Conservation (phyloP, 2,888 invertebrate species). For the Heliconius ismenius region DNA sequence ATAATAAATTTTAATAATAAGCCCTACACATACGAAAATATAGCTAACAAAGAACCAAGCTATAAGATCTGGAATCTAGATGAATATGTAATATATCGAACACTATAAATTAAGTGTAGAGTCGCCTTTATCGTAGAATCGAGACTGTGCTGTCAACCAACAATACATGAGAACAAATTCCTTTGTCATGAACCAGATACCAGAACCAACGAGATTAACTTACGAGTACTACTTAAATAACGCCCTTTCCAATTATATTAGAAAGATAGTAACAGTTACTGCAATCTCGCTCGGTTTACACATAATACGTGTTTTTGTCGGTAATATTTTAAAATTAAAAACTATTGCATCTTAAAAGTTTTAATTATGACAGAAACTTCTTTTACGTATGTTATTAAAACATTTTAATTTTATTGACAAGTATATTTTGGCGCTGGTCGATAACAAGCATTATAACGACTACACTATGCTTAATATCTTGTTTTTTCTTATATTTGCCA, state of each 20-base stretch:
- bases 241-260: slow-evolving; percentile 51
- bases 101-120: background rate
- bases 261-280: slow-evolving; percentile 5
- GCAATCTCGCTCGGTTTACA: background rate
- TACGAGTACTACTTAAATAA: slow-evolving; percentile 52
- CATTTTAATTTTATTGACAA: too few species aligned
- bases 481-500: too few species aligned
- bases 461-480: background rate
- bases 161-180: slow-evolving; percentile 69
- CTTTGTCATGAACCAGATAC: slow-evolving; percentile 60
- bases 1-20: too few species aligned
- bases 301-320: background rate
- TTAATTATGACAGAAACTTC: background rate
- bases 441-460: background rate
- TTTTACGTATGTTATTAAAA: background rate
- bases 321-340: background rate
- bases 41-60: background rate
- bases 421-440: background rate
- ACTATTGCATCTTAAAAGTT: background rate
- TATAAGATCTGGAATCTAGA: too few species aligned
- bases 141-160: slow-evolving; percentile 61
- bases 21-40: background rate
- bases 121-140: slow-evolving; percentile 59
- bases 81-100: background rate
- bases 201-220: slow-evolving; percentile 61